Base-by-base conservation (phyloP, 2,113 vertebrate species). In the Etheostoma spectabile region DNA sequence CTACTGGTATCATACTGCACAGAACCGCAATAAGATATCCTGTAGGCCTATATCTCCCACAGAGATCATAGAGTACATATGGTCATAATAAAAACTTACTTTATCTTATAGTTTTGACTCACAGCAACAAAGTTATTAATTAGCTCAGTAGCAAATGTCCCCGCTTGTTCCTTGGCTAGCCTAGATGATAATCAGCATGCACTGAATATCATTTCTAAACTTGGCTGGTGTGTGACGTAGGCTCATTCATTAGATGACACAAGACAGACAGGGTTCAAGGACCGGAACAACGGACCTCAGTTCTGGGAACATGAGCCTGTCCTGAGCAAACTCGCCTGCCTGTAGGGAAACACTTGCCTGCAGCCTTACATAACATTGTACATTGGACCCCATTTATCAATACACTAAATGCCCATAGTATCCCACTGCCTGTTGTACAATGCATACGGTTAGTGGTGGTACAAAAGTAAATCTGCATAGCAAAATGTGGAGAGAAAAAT, bases 391-490 rank as follows among this genome's bases (percentile, higher is more conserved):
- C 30, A 21, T 33, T 77, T 45, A 74, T 84, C 53, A 76, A 6
- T 55, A 74, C 38, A 14, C n/a, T 60, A 19, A 21, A 75, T 59
- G 74, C 80, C 70, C 73, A 48, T 15, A 60, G 22, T 64, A 22
- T 66, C 51, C 63, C 51, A 6, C 30, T 59, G 45, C 11, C 71
- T 74, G 56, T 42, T 63, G 35, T 80, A 72, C 69, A 84, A 42
- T 42, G 49, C 16, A 70, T 84, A 79, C 71, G 30, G 13, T 81
- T 42, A 48, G 48, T 73, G 57, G 52, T 83, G 74, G 79, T 91
- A 92, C 63, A 91, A 92, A 93, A 89, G 79, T 84, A 89, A 88
- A 87, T 85, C 66, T 93, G 87, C 86, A 86, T 88, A 92, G 88
- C 84, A 90, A 92, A 91, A 90, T 51, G 30, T 81, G 52, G 65